phyloP scores from a whole-genome alignment of 2,113 vertebrate species.

The Perca flavescens region DNA sequence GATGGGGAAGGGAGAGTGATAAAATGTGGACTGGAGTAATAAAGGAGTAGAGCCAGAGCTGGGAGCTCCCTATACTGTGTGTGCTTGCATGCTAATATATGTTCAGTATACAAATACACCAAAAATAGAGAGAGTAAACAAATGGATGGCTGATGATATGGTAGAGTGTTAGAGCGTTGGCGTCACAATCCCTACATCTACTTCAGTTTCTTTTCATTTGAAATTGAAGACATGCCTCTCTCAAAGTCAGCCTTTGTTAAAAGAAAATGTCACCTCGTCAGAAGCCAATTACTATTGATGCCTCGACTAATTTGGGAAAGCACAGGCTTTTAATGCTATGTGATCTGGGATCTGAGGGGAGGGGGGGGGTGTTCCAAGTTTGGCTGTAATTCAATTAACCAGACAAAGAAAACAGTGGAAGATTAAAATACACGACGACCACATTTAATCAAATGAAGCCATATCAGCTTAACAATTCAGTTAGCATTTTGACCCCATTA shows the following conservation, averaged over 20 bases:
- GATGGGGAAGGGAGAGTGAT: constrained; percentile 70
- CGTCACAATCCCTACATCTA: background rate
- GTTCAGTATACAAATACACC: constrained; percentile 59
- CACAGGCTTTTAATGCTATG: constrained; percentile 53
- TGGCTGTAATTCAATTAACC: constrained; percentile 49
- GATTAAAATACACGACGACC: constrained; percentile 33
- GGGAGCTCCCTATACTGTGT: constrained; percentile 49
- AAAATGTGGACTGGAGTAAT: constrained; percentile 77
- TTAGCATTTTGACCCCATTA: background rate
- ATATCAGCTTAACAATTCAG: constrained; percentile 6
- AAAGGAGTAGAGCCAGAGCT: constrained; percentile 52
- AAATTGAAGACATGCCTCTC: constrained; percentile 27
- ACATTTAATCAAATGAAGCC: constrained; percentile 21
- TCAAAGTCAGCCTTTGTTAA: constrained; percentile 50
- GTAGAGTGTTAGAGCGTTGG: background rate
- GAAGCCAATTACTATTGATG: constrained; percentile 66
- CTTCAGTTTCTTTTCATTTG: background rate
- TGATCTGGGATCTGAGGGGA: constrained; percentile 34
- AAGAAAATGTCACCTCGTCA: constrained; percentile 69
- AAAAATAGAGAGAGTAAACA: constrained; percentile 52
- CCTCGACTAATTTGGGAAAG: constrained; percentile 55
- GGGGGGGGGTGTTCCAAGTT: constrained; percentile 3
- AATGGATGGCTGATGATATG: constrained; percentile 23
- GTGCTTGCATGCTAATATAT: constrained; percentile 45
- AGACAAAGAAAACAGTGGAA: constrained; percentile 23